Evolutionary conservation across 2,113 vertebrate species (phyloP).

Genomic region (Pollachius pollachius): DNA sequence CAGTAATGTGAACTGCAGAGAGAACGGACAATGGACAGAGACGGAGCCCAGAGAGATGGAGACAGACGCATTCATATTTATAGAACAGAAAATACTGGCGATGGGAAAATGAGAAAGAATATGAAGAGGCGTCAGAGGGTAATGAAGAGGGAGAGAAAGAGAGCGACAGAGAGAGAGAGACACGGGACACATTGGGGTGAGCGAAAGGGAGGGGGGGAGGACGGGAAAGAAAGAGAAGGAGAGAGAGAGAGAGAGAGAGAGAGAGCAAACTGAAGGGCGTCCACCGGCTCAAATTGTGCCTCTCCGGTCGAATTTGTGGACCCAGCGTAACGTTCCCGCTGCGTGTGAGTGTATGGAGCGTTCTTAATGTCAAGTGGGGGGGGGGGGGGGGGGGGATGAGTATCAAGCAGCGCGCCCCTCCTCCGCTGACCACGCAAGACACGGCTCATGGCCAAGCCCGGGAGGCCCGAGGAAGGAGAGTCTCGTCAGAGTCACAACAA

Average conservation of each 20-base stretch:
- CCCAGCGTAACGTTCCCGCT: conserved; percentile 43
- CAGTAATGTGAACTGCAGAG: too few relatives aligned
- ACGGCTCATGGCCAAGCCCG: conserved; percentile 43
- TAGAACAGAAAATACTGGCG: too few relatives aligned
- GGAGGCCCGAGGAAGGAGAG: conserved; percentile 27
- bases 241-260: conserved; percentile 13
- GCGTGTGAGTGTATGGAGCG: conserved; percentile 27
- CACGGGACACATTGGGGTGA: neutral
- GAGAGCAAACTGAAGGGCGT: conserved; percentile 34
- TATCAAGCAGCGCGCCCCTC: conserved; percentile 50
- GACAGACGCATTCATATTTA: too few relatives aligned
- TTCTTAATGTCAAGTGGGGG: conserved; percentile 58
- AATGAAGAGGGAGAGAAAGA: too few relatives aligned
- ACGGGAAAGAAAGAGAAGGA: conserved; percentile 15
- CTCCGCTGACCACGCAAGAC: conserved; percentile 46
- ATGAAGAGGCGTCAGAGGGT: too few relatives aligned
- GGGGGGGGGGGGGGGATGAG: conserved; percentile 50
- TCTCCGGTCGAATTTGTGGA: conserved; percentile 52
- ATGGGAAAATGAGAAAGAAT: too few relatives aligned
- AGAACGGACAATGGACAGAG: too few relatives aligned
- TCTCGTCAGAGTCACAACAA: conserved; percentile 23
- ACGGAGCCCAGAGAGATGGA: too few relatives aligned
- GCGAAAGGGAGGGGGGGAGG: neutral
- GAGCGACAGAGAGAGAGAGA: neutral
- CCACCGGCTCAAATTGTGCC: conserved; percentile 61